phyloP scores from a whole-genome alignment of 2,888 invertebrate species.

The Syrphus vitripennis region DNA sequence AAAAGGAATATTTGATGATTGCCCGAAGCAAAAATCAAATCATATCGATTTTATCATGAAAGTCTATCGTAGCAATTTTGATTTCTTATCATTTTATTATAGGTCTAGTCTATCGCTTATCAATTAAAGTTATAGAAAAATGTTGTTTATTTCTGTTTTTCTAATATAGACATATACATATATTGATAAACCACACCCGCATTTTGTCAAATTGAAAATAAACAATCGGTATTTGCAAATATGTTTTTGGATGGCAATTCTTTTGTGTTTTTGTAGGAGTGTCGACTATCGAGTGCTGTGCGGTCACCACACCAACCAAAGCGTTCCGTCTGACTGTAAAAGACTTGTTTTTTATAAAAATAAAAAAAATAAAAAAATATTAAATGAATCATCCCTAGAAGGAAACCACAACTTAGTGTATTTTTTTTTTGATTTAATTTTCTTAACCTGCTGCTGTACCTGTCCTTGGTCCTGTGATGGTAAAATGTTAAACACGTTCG shows the following conservation, averaged over 20 bases:
- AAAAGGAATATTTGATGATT: not conserved
- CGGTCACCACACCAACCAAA: not conserved
- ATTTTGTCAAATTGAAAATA: slow-evolving; percentile 45
- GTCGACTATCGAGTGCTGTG: not conserved
- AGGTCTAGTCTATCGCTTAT: slow-evolving; percentile 3
- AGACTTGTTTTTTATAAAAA: not conserved
- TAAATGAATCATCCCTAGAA: not conserved
- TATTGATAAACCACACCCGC: slow-evolving; percentile 59
- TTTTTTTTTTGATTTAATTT: not conserved
- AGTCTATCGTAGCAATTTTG: not conserved
- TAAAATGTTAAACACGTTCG: not conserved
- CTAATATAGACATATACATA: no score
- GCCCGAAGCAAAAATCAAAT: not conserved
- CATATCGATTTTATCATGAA: slow-evolving; percentile 15
- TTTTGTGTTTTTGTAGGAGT: slow-evolving; percentile 5
- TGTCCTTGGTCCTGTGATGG: not conserved
- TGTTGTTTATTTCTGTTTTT: not conserved
- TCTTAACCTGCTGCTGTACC: not conserved
- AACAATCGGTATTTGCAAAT: slow-evolving; percentile 34
- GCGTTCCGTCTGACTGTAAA: not conserved
- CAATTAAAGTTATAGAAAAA: not conserved
- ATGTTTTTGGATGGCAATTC: not conserved
- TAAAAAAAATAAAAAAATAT: not conserved
- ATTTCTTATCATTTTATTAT: slow-evolving; percentile 15
- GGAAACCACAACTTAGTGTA: not conserved